Evolutionary conservation across 2,113 vertebrate genomes (phyloP).

Genomic region (Pelodiscus sinensis): DNA sequence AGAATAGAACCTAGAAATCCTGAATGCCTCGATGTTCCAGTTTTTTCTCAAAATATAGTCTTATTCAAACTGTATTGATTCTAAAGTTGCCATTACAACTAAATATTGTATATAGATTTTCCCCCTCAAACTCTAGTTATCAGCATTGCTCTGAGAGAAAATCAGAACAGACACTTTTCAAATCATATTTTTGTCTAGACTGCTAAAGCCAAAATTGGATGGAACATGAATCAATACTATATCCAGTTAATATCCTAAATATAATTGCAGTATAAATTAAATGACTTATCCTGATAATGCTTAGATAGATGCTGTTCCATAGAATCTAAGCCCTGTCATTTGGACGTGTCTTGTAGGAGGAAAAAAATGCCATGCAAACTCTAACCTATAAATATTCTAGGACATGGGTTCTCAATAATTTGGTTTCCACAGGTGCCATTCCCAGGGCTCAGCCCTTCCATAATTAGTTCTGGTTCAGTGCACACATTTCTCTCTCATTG

Average conservation of each 20-base stretch:
- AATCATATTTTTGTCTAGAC: conserved; percentile 44
- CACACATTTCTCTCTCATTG: background rate
- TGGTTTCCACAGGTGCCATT: conserved; percentile 40
- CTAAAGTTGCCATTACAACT: background rate
- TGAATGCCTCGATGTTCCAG: background rate
- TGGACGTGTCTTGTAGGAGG: conserved; percentile 66
- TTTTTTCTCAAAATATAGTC: background rate
- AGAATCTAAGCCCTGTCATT: conserved; percentile 59
- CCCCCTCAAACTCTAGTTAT: background rate
- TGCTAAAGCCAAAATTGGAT: conserved; percentile 67
- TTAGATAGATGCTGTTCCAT: conserved; percentile 59
- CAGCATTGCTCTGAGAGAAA: background rate
- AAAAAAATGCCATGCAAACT: conserved; percentile 51
- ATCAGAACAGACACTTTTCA: conserved; percentile 52
- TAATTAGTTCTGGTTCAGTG: conserved; percentile 13
- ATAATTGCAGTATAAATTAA: conserved; percentile 76
- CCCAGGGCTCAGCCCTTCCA: background rate
- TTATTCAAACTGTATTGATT: background rate
- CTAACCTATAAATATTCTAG: conserved; percentile 55
- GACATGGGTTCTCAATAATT: background rate
- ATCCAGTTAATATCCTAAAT: conserved; percentile 65
- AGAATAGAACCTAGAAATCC: background rate
- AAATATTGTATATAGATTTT: background rate
- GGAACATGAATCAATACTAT: conserved; percentile 73
- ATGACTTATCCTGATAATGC: conserved; percentile 67